Evolutionary conservation across 2,113 vertebrate genomes (phyloP).

Genomic region (Mus musculus): GRCm39 chr5:85988001-85988500

Average conservation of each 20-base stretch:
- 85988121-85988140: neutral
- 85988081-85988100: constrained; percentile 3
- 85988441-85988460: neutral
- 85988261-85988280: neutral
- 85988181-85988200: neutral
- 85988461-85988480: neutral
- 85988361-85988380: neutral
- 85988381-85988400: neutral
- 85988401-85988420: neutral
- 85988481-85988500: neutral
- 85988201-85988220: neutral
- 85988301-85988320: neutral
- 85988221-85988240: neutral
- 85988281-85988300: neutral
- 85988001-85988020: neutral
- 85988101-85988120: neutral
- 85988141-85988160: neutral
- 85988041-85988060: constrained; percentile 15
- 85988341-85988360: neutral
- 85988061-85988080: constrained; percentile 15
- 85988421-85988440: neutral
- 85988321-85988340: neutral
- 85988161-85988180: neutral
- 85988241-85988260: neutral
- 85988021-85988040: neutral